Evolutionary conservation across 92 coral and sea anemone species (phyloP).

Genomic region (Epizoanthus rinbou): DNA sequence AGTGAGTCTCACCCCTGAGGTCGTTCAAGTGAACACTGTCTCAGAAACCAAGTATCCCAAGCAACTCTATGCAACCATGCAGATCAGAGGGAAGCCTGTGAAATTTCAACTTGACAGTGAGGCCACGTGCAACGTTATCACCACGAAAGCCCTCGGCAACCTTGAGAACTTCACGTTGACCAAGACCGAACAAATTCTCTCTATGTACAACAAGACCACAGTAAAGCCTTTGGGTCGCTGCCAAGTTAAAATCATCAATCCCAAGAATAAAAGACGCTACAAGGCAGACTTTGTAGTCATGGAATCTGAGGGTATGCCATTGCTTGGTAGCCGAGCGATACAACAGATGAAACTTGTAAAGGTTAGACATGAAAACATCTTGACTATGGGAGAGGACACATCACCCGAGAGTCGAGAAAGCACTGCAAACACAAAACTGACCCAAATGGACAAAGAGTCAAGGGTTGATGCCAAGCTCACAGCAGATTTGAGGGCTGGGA

Average conservation of each 20-base stretch:
- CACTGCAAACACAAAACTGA: conserved; percentile 2
- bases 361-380: conserved; percentile 39
- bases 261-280: conserved; percentile 20
- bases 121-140: conserved; percentile 38
- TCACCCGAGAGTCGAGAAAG: neutral
- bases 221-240: conserved; percentile 34
- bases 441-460: neutral
- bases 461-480: neutral
- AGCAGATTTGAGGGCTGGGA: neutral
- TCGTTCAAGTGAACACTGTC: conserved; percentile 24
- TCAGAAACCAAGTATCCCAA: conserved; percentile 7
- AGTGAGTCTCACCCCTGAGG: conserved; percentile 25
- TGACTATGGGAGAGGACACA: conserved; percentile 28
- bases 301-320: conserved; percentile 16
- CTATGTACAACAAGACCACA: conserved; percentile 31
- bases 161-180: conserved; percentile 3
- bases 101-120: conserved; percentile 42
- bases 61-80: conserved; percentile 32
- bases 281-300: conserved; percentile 27
- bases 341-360: conserved; percentile 36
- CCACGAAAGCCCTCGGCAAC: neutral
- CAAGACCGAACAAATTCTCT: conserved; percentile 13
- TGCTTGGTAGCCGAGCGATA: conserved; percentile 23
- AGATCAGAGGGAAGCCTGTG: conserved; percentile 32
- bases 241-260: conserved; percentile 15